Evolutionary conservation across 1,140 invertebrate species (phyloP).

Genomic region (Polyergus mexicanus): DNA sequence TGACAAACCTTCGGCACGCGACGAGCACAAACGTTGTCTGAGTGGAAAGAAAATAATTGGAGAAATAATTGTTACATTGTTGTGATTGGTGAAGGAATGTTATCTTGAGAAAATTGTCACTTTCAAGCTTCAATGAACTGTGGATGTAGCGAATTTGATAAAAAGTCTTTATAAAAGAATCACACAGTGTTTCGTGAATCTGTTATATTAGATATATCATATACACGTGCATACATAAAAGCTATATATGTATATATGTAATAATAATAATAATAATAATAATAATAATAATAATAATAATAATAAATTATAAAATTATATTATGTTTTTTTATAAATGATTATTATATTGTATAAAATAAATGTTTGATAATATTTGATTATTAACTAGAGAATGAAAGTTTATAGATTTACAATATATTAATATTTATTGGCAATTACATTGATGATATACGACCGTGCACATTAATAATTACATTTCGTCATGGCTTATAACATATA

Average conservation of each 20-base stretch:
- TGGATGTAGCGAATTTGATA: background rate
- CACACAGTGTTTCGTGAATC: background rate
- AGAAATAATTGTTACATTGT: constrained; percentile 43
- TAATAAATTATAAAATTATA: background rate
- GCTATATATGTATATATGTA: background rate
- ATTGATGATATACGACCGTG: background rate
- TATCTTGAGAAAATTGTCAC: background rate
- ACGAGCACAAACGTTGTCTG: constrained; percentile 62
- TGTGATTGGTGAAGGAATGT: background rate
- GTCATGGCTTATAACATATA: constrained; percentile 35
- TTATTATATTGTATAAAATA: background rate
- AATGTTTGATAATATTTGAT: background rate
- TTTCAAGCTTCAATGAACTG: background rate
- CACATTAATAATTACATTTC: background rate
- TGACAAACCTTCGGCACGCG: constrained; percentile 52
- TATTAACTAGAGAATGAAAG: background rate
- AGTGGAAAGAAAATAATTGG: constrained; percentile 70
- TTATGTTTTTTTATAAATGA: background rate
- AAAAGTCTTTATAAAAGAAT: background rate
- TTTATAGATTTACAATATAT: background rate
- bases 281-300: no score
- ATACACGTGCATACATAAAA: background rate
- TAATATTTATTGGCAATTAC: background rate
- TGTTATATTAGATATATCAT: background rate
- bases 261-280: no score